Conservation (phyloP, 2,888 invertebrate genomes). For the Tillus elongatus region DNA sequence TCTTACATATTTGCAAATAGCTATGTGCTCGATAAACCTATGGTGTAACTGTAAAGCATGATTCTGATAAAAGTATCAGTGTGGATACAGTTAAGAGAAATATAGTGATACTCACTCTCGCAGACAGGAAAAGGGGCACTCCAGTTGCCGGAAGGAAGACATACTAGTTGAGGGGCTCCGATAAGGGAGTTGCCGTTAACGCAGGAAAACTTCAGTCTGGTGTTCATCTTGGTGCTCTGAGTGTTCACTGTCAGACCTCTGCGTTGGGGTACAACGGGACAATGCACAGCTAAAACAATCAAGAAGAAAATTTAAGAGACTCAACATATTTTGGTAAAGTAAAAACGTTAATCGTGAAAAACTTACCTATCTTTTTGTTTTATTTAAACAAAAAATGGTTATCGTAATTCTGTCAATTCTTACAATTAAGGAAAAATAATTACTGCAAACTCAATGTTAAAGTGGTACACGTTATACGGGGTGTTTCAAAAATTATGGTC, state of each 20-base stretch:
- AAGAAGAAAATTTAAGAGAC: no score
- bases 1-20: no score
- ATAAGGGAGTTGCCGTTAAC: conserved; percentile 73
- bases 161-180: conserved; percentile 62
- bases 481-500: no score
- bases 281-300: conserved; percentile 60
- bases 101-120: conserved; percentile 65
- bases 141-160: conserved; percentile 82
- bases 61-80: no score
- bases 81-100: no score
- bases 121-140: conserved; percentile 73
- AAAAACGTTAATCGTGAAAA: conserved; percentile 4
- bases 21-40: no score
- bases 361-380: neutral
- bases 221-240: conserved; percentile 63
- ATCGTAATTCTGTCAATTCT: conserved; percentile 5
- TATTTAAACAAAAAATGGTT: neutral
- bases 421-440: no score
- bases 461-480: no score
- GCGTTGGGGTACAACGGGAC: conserved; percentile 62
- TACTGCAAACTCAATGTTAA: no score
- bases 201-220: conserved; percentile 65
- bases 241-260: conserved; percentile 65
- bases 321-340: no score
- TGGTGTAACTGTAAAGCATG: no score